Base-by-base conservation (phyloP, 2,113 vertebrate species). In the Electrona antarctica region DNA sequence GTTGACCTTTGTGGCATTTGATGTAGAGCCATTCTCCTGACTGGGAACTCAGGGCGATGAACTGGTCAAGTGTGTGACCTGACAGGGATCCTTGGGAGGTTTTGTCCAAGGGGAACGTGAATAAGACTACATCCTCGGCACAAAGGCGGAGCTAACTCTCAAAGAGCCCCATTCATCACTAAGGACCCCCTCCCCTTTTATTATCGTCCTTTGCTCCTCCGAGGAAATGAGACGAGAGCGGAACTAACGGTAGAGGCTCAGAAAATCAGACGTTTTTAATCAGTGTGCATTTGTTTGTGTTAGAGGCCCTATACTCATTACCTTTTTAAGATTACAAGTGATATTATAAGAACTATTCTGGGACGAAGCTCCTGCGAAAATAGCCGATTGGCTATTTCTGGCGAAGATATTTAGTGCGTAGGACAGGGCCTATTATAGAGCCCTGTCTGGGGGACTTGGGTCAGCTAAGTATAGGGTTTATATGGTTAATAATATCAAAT, bases 41-140 rank as follows among this genome's bases (percentile, higher is more conserved):
- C 71, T 73, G 77, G 72, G 67, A 52, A 73, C 71, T 68, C 63
- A 77, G 41, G 75, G 69, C 79, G 78, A 60, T 69, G 79, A 77
- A 70, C 82, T 74, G 83, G 82, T 83, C 85, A 75, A 89, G 86
- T 83, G 83, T 84, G 81, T 88, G 85, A 83, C 88, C 83, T 72
- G 79, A 80, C 80, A 80, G 79, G 79, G 87, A 82, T 82, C 76
- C 77, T 62, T 33, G 52, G 54, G 15, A 63, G 78, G 60, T 80
- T 84, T 80, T 74, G 63, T 75, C 58, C 49, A 52, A 6, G 52
- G 72, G 72, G 59, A 41, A 73, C 14, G 45, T 75, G 71, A 80
- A 89, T 88, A 80, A 87, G 71, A 71, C 64, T 49, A 86, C 87
- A 87, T 83, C 78, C 68, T 85, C 83, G 85, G 80, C 89, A 87